Conservation (phyloP, 2,797 vertebrate species). For the Amphiprion clarkii region DNA sequence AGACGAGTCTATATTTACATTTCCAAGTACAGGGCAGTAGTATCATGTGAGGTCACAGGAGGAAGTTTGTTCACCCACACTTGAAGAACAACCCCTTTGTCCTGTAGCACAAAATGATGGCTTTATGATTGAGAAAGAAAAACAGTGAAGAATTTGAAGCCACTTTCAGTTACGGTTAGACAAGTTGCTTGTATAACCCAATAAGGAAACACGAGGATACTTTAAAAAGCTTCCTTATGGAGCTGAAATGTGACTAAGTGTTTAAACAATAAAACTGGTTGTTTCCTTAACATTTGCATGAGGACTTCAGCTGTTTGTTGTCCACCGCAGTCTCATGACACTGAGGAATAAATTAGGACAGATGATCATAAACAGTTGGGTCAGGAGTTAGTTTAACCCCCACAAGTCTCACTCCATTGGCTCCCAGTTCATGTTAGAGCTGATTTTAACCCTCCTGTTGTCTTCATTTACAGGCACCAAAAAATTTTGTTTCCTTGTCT, state of each 20-base stretch:
- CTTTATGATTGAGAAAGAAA: background rate
- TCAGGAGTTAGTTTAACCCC: background rate
- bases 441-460: too few relatives aligned
- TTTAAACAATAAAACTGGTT: background rate
- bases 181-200: slow-evolving; percentile 7
- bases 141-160: background rate
- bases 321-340: background rate
- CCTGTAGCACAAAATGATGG: background rate
- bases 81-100: slow-evolving; percentile 20
- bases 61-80: slow-evolving; percentile 26
- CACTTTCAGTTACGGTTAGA: background rate
- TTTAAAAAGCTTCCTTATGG: background rate
- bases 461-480: too few relatives aligned
- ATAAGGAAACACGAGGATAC: background rate
- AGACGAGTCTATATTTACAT: slow-evolving; percentile 82
- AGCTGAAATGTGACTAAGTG: background rate
- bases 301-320: background rate
- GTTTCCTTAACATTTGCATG: background rate
- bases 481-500: too few relatives aligned
- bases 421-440: too few relatives aligned
- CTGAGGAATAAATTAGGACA: background rate
- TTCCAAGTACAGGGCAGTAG: slow-evolving; percentile 56
- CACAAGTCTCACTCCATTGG: too few relatives aligned
- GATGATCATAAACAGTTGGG: background rate
- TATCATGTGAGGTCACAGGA: slow-evolving; percentile 60